These are phyloP conservation scores for Eupithecia inturbata DNA, from an alignment of 2,888 invertebrate genomes.

Conservation along the genomic window DNA sequence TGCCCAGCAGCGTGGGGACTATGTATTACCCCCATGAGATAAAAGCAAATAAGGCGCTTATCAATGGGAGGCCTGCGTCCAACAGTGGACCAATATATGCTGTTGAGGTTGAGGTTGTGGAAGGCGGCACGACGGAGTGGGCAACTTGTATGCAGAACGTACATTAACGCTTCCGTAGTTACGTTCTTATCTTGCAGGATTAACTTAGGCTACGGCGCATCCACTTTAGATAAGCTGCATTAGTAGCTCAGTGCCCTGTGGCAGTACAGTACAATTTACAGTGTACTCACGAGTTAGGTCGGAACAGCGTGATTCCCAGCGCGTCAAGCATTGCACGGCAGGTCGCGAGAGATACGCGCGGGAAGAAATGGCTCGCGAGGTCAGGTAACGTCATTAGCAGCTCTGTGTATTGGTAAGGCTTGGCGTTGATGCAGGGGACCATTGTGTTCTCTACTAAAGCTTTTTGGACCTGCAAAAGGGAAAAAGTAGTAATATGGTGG, in stretches of 20 bases:
- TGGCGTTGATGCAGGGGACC: conserved; percentile 94
- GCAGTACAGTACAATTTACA: neutral
- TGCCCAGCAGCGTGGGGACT: too few relatives aligned
- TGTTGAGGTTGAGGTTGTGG: too few relatives aligned
- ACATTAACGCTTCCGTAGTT: too few relatives aligned
- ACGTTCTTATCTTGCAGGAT: neutral
- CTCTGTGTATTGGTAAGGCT: conserved; percentile 92
- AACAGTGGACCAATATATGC: too few relatives aligned
- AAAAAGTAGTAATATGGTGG: neutral
- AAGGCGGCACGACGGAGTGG: too few relatives aligned
- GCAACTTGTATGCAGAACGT: too few relatives aligned
- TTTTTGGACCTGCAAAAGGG: conserved; percentile 86
- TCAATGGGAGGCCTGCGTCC: too few relatives aligned
- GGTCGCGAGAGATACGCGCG: conserved; percentile 88
- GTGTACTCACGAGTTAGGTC: conserved; percentile 90
- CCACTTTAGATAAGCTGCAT: neutral
- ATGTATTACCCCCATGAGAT: too few relatives aligned
- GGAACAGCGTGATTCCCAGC: conserved; percentile 90
- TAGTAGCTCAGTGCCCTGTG: neutral
- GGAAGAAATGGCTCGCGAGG: conserved; percentile 92
- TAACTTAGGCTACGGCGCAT: neutral
- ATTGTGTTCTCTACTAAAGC: conserved; percentile 91
- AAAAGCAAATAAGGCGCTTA: too few relatives aligned
- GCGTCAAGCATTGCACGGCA: conserved; percentile 93
- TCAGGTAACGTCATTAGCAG: conserved; percentile 92